phyloP scores from a whole-genome alignment of 2,888 invertebrate genomes.

The Pachycephus smyrnensis region DNA sequence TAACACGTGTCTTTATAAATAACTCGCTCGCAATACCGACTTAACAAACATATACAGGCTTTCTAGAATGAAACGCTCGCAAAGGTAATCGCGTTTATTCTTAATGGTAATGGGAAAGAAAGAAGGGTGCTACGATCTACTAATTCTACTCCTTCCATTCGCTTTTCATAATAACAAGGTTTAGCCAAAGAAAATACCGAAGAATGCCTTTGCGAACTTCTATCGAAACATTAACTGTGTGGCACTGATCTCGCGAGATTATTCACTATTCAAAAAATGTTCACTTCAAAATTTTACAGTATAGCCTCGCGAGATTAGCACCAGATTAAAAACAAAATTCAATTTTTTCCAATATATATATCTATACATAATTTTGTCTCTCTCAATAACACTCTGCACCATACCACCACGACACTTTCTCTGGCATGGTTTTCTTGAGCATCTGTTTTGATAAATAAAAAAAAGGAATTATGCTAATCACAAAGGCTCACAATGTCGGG shows the following conservation, averaged over 20 bases:
- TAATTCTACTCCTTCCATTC: too few species aligned
- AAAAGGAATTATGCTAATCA: constrained; percentile 16
- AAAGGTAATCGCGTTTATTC: neutral
- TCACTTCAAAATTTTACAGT: too few species aligned
- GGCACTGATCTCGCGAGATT: too few species aligned
- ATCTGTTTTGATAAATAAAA: constrained; percentile 6
- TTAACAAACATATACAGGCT: constrained; percentile 65
- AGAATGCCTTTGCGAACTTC: too few species aligned
- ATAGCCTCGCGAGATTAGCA: too few species aligned
- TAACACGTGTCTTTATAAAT: constrained; percentile 21
- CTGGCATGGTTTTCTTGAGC: constrained; percentile 48
- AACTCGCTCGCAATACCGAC: constrained; percentile 23
- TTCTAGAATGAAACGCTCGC: constrained; percentile 29
- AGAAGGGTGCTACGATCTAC: too few species aligned
- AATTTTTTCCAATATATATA: constrained; percentile 17
- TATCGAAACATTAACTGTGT: too few species aligned
- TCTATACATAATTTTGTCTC: too few species aligned
- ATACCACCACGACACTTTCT: constrained; percentile 50
- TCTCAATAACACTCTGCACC: constrained; percentile 46
- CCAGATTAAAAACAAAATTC: constrained; percentile 29
- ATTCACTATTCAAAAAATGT: too few species aligned
- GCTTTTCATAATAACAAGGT: too few species aligned
- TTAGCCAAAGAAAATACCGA: too few species aligned
- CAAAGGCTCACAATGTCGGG: constrained; percentile 14
- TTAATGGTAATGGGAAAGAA: too few species aligned